Conservation (phyloP, 2,797 vertebrate genomes). For the Phaenicophaeus curvirostris region DNA sequence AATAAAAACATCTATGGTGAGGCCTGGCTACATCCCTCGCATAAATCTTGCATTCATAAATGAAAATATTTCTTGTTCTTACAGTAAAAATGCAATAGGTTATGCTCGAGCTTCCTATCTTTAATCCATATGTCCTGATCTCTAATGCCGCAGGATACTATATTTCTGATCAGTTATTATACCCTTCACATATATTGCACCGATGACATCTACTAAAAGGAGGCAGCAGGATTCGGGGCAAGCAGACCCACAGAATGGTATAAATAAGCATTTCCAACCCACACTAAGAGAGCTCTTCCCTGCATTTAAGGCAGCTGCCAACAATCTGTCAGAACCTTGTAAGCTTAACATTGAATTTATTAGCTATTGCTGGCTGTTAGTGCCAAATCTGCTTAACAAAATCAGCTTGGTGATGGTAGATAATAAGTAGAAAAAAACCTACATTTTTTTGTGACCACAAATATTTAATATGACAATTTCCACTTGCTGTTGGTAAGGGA, state of each 20-base stretch:
- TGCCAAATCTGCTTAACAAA: conserved; percentile 64
- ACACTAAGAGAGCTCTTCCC: conserved; percentile 61
- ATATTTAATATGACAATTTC: conserved; percentile 4
- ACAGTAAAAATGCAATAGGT: background rate
- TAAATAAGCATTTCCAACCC: conserved; percentile 68
- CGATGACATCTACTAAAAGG: conserved; percentile 37
- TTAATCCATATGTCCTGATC: background rate
- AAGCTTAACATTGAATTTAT: conserved; percentile 67
- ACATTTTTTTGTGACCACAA: background rate
- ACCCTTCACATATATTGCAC: conserved; percentile 8
- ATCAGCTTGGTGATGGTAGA: conserved; percentile 52
- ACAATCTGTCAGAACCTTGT: conserved; percentile 60
- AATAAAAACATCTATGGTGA: background rate
- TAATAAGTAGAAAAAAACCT: conserved; percentile 8
- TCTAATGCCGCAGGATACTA: background rate
- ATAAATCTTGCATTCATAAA: background rate
- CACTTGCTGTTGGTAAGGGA: background rate
- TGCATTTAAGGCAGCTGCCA: conserved; percentile 65
- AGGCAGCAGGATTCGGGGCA: conserved; percentile 63
- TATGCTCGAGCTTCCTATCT: background rate
- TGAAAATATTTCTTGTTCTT: background rate
- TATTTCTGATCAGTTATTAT: background rate
- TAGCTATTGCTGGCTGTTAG: conserved; percentile 56
- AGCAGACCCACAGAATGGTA: conserved; percentile 67
- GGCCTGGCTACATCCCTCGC: background rate